Evolutionary conservation across 2,888 invertebrate species (phyloP).

Genomic region (Gymnosoma rotundatum): DNA sequence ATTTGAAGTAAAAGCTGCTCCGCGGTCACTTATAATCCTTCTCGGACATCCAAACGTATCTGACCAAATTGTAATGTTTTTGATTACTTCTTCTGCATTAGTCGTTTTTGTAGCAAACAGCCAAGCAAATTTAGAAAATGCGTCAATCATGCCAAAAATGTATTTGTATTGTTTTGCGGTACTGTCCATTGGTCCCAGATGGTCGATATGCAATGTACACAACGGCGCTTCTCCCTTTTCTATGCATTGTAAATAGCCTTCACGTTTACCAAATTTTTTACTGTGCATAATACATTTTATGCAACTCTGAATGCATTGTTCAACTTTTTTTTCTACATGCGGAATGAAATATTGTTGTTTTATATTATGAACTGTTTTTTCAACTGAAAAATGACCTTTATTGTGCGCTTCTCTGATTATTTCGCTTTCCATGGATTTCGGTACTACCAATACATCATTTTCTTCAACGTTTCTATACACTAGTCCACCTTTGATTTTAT

Average conservation of each 20-base stretch:
- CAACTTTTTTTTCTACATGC: background rate
- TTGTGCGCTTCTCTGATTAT: background rate
- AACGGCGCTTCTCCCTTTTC: background rate
- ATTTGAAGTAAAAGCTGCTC: background rate
- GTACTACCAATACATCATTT: background rate
- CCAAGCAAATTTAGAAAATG: background rate
- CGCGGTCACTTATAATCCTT: background rate
- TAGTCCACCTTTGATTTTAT: background rate
- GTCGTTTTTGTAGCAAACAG: background rate
- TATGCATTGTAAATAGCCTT: background rate
- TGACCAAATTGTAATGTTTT: background rate
- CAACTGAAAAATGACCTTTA: background rate
- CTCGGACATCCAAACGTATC: background rate
- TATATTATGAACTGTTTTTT: background rate
- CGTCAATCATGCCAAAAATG: background rate
- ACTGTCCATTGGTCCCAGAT: background rate
- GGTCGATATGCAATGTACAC: background rate
- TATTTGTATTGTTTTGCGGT: background rate
- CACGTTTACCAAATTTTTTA: background rate
- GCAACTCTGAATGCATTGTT: background rate
- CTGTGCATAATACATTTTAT: background rate
- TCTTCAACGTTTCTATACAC: background rate
- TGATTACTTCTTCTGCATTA: background rate
- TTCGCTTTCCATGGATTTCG: background rate
- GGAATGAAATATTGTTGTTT: background rate